Evolutionary conservation across 2,888 invertebrate species (phyloP), one percentile per base, ranked within the genome.

Genomic region (Plusia festucae): DNA sequence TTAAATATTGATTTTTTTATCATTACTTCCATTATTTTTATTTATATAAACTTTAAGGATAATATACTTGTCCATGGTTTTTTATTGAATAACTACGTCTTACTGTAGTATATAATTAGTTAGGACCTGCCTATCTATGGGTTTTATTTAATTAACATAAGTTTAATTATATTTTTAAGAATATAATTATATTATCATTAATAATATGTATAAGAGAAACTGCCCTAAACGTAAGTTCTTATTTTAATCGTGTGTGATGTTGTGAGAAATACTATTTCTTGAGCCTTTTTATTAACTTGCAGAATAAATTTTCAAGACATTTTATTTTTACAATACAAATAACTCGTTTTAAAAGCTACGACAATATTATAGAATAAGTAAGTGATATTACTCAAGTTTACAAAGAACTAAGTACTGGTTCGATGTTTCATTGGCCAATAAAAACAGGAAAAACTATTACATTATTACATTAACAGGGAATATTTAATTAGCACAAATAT

Each of bases 151-250:
- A 30, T 30, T 30, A n/a, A 40, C 15, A n/a, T 40, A 40, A 40
- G 15, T 40, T n/a, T n/a, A n/a, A 30, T 30, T n/a, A 0, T 40
- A 40, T 40, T n/a, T 15, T 6, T 40, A 40, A 40, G 40, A 40
- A 40, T 4, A 34, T 34, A 13, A 34, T n/a, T n/a, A n/a, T n/a
- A n/a, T n/a, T n/a, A n/a, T n/a, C n/a, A n/a, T n/a, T n/a, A n/a
- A n/a, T n/a, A n/a, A 40, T 40, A 40, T n/a, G n/a, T 15, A n/a
- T n/a, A n/a, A 6, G 40, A 40, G 40, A n/a, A n/a, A 6, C 40
- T 40, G 40, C 40, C 40, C 40, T n/a, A n/a, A 40, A n/a, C n/a
- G n/a, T 40, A n/a, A n/a, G n/a, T 40, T n/a, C 40, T 40, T 40
- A 40, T 40, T 15, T 40, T 40, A n/a, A 40, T n/a, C n/a, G n/a